Evolutionary conservation across 2,797 vertebrate genomes (phyloP).

Genomic region (Crenuchus spilurus): DNA sequence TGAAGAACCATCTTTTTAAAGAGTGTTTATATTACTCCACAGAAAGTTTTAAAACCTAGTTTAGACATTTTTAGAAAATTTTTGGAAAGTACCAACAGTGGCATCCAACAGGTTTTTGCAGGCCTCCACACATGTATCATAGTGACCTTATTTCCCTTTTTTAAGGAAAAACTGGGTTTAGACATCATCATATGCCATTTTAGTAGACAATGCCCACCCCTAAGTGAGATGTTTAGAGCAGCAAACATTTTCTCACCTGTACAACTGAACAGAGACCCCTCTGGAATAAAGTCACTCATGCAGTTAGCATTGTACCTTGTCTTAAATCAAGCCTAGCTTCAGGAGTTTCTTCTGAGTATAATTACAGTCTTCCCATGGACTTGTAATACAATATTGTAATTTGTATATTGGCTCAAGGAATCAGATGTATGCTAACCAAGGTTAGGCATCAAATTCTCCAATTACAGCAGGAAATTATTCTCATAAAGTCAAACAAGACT

Average conservation of each 20-base stretch:
- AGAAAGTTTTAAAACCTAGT: no score
- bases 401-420: constrained; percentile 36
- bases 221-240: not conserved
- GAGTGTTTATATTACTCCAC: no score
- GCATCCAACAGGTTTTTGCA: no score
- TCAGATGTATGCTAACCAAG: constrained; percentile 22
- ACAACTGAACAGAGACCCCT: not conserved
- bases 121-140: no score
- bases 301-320: not conserved
- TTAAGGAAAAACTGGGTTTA: no score
- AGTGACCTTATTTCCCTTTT: no score
- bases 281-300: not conserved
- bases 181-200: no score
- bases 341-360: not conserved
- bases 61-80: no score
- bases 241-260: no score
- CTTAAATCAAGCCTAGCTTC: constrained; percentile 10
- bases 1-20: no score
- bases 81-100: no score
- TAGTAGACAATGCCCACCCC: no score
- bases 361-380: constrained; percentile 1
- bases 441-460: constrained; percentile 42
- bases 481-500: constrained; percentile 44
- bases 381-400: constrained; percentile 37
- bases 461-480: constrained; percentile 47